Evolutionary conservation across 2,113 vertebrate species (phyloP), one percentile per base, ranked within the genome.

Genomic region (Cyanoliseus patagonus): DNA sequence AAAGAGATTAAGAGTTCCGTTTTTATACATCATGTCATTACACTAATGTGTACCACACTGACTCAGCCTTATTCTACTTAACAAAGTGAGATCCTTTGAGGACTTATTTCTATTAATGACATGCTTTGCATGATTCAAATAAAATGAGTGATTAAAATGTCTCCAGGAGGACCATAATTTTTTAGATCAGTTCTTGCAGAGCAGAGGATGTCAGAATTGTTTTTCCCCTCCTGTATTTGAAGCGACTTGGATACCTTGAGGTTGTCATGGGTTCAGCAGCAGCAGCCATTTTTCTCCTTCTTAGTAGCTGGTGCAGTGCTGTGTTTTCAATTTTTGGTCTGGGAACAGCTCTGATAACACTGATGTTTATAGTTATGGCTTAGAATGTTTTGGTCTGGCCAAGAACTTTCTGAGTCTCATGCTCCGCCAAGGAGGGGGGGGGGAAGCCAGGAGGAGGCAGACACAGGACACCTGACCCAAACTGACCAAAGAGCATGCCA

Each of bases 61-160:
- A 77, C 18, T 96, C 67, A 95, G 39, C 46, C 13, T 20, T 86
- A 53, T 86, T 94, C 68, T 96, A 22, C 35, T 74, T 83, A 76
- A 90, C 1, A 55, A 72, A 91, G 8, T 59, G 42, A 95, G 33
- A 75, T 6, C 6, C 31, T 82, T 84, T 39, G 42, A 84, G 59
- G 18, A 90, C 7, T 87, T 87, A 55, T 81, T 81, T 94, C 70
- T 96, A 37, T 88, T 82, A 96, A 90, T 74, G 95, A 49, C 18
- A 64, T 49, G 3, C 2, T 94, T 89, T 87, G 31, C 17, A 52
- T 59, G 9, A 93, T 68, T 94, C 22, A 92, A 31, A 39, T 51
- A 57, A 95, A 96, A 90, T 15, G 16, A 90, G 49, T 67, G 31
- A 93, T 86, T 96, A 93, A 95, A 96, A 86, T 77, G 42, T 68